These are phyloP conservation scores for Bellardia bayeri DNA, from an alignment of 2,888 invertebrate species.

Conservation along the genomic window DNA sequence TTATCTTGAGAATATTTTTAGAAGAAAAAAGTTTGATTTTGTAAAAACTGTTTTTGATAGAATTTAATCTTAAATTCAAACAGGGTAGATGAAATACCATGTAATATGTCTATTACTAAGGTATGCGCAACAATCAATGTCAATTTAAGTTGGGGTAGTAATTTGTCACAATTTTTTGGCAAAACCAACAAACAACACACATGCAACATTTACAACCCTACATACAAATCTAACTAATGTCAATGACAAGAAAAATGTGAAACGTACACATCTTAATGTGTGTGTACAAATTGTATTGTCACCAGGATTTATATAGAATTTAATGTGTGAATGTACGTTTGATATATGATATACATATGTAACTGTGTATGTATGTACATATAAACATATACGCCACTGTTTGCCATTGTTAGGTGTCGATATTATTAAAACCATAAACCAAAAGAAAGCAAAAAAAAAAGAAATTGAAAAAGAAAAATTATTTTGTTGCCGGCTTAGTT, in stretches of 20 bases:
- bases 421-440: slow-evolving; percentile 47
- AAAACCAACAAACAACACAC: slow-evolving; percentile 32
- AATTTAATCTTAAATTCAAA: not conserved
- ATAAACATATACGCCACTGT: not conserved
- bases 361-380: not conserved
- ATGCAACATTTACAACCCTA: slow-evolving; percentile 1
- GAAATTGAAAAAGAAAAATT: slow-evolving; percentile 56
- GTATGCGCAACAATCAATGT: slow-evolving; percentile 37
- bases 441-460: slow-evolving; percentile 14
- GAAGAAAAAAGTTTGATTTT: no score
- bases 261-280: slow-evolving; percentile 39
- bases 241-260: slow-evolving; percentile 61
- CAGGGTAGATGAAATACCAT: not conserved
- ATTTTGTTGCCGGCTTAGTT: slow-evolving; percentile 67
- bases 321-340: slow-evolving; percentile 10
- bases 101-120: slow-evolving; percentile 7
- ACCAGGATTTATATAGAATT: slow-evolving; percentile 66
- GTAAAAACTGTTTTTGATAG: no score
- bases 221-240: slow-evolving; percentile 37
- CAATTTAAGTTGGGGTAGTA: slow-evolving; percentile 45
- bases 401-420: slow-evolving; percentile 52
- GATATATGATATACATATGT: no score
- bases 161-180: slow-evolving; percentile 56
- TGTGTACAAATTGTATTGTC: slow-evolving; percentile 66
- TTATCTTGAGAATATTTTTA: no score